A percentile compares a stretch with the other conserved stretches of the same genome.
Conservation (phyloP, 2,113 vertebrate genomes). For the Mirza zaza region DNA sequence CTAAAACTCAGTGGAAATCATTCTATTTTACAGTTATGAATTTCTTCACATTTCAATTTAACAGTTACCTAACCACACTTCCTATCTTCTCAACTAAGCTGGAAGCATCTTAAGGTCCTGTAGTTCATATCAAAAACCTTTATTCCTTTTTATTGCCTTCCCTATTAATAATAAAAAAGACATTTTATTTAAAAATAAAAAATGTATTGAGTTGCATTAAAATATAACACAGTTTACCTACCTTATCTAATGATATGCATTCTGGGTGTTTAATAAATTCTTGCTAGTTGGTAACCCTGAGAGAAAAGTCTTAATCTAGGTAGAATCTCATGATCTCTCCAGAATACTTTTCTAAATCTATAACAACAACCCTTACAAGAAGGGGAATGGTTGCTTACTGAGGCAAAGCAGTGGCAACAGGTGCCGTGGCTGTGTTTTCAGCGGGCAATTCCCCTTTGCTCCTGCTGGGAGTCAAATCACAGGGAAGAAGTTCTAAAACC, state of each 20-base stretch:
- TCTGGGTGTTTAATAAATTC: neutral
- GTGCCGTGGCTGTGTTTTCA: neutral
- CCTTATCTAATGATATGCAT: neutral
- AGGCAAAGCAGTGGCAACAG: neutral
- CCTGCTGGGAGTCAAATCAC: neutral
- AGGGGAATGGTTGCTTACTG: neutral
- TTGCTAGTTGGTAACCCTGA: neutral
- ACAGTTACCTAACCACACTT: neutral
- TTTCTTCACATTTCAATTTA: constrained; percentile 11
- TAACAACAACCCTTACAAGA: neutral
- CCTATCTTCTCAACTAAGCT: neutral
- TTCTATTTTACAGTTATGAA: neutral
- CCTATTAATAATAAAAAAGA: neutral
- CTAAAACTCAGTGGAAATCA: too few relatives aligned
- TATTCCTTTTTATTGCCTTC: neutral
- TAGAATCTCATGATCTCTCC: neutral
- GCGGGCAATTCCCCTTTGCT: neutral
- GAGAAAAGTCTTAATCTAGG: neutral
- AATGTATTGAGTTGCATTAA: neutral
- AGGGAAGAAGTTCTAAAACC: neutral
- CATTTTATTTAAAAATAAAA: neutral
- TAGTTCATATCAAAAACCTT: neutral
- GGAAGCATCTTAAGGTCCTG: neutral
- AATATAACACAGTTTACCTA: neutral
- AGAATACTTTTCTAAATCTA: neutral